These are phyloP conservation scores for Rhizoglyphus robini DNA, from an alignment of 1,140 invertebrate species.

Conservation along the genomic window DNA sequence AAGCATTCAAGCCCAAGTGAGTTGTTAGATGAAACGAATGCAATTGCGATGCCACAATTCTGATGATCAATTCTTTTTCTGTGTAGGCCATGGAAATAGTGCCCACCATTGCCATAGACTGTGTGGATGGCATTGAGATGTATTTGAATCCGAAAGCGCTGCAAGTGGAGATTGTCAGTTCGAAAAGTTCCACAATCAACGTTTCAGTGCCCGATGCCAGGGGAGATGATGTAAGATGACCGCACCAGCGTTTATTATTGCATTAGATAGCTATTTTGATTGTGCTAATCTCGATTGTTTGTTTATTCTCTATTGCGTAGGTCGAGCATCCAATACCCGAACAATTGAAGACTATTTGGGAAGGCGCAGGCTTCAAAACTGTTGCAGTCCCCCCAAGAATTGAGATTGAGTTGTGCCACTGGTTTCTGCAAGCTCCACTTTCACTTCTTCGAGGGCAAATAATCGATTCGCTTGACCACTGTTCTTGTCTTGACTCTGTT, in stretches of 20 bases:
- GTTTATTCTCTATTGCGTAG: conserved; percentile 37
- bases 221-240: conserved; percentile 76
- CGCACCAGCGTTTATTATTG: background rate
- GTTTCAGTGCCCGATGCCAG: conserved; percentile 66
- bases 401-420: conserved; percentile 1
- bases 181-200: conserved; percentile 99
- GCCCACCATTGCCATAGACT: conserved; percentile 94
- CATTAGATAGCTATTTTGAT: background rate
- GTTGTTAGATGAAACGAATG: no score
- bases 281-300: conserved; percentile 4
- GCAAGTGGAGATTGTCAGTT: conserved; percentile 68
- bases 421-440: background rate
- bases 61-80: conserved; percentile 4
- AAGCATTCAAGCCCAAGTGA: conserved; percentile 91
- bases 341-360: conserved; percentile 76
- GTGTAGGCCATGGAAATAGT: conserved; percentile 72
- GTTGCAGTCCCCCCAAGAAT: conserved; percentile 23
- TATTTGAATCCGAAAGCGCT: conserved; percentile 79
- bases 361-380: conserved; percentile 45
- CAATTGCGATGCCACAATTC: conserved; percentile 22
- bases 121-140: conserved; percentile 95
- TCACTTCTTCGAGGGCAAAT: background rate
- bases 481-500: background rate
- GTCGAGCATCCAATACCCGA: conserved; percentile 81
- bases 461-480: background rate